Evolutionary conservation across 2,797 vertebrate genomes (phyloP).

Genomic region (Oceanodroma leucorhoa): DNA sequence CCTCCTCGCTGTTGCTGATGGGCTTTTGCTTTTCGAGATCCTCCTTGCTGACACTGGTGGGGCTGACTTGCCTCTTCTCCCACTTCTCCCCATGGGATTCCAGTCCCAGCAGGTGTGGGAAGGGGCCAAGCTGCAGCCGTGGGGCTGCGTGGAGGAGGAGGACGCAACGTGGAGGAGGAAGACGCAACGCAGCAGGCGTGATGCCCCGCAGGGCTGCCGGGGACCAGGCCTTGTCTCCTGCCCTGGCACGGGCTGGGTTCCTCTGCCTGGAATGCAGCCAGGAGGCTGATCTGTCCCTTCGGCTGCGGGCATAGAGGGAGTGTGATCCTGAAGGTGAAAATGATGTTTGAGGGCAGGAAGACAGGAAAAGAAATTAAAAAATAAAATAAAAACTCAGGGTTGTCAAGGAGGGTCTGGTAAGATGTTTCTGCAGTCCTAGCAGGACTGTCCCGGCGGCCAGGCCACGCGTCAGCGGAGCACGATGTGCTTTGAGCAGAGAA

Average conservation of each 20-base stretch:
- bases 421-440: background rate
- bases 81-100: background rate
- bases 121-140: background rate
- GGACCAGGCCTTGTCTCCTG: background rate
- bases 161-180: background rate
- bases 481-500: background rate
- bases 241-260: accelerated
- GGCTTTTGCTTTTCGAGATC: background rate
- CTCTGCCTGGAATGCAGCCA: background rate
- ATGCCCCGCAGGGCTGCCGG: background rate
- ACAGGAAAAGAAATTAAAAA: background rate
- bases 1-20: background rate
- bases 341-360: background rate
- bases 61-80: background rate
- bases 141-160: background rate
- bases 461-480: background rate
- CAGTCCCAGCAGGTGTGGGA: background rate
- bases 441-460: background rate
- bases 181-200: accelerated
- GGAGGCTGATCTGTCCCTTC: background rate
- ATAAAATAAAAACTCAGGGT: background rate
- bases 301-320: background rate
- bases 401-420: background rate
- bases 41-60: background rate
- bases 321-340: background rate